Base-by-base conservation (phyloP, 2,113 vertebrate genomes). In the Panurus biarmicus region DNA sequence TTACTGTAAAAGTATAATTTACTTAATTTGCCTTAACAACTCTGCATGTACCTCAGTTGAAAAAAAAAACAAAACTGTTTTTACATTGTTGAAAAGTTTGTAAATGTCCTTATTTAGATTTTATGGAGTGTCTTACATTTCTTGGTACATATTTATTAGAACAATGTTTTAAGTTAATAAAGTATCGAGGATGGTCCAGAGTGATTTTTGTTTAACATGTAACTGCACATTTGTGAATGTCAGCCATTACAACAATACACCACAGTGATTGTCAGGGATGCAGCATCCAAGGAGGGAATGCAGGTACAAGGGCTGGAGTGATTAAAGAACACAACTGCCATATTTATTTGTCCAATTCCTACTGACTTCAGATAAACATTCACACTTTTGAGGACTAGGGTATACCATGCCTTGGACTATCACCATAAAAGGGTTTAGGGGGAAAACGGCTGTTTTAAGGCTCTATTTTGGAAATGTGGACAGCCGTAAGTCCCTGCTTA, bases 121-220 rank as follows among this genome's bases (percentile, higher is more conserved):
- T 96, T 96, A 85, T 92, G 86, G 89, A 97, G 97, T 98, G 97
- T 96, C 93, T 97, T 97, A 95, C 95, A 95, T 97, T 97, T 97
- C 96, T 97, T 97, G 93, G 86, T 96, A 96, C 71, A 35, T 98
- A 98, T 98, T 98, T 98, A 98, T 98, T 98, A 96, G 97, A 97
- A 85, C 80, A 95, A 91, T 81, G 93, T 96, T 98, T 97, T 98
- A 98, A 98, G 74, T 98, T 98, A 98, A 98, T 98, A 98, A 98
- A 98, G 69, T 97, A 94, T 96, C 90, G 51, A 95, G 90, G 77
- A 90, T 95, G 50, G 53, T 92, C 40, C 14, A 35, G 47, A 75
- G 53, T 94, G 71, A 76, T 81, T 96, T 95, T 97, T 65, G 85
- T 96, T 97, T 91, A 78, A 81, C 35, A 92, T 3, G 13, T 71